Base-by-base conservation (phyloP, 2,113 vertebrate species). In the Paedocypris sp. region DNA sequence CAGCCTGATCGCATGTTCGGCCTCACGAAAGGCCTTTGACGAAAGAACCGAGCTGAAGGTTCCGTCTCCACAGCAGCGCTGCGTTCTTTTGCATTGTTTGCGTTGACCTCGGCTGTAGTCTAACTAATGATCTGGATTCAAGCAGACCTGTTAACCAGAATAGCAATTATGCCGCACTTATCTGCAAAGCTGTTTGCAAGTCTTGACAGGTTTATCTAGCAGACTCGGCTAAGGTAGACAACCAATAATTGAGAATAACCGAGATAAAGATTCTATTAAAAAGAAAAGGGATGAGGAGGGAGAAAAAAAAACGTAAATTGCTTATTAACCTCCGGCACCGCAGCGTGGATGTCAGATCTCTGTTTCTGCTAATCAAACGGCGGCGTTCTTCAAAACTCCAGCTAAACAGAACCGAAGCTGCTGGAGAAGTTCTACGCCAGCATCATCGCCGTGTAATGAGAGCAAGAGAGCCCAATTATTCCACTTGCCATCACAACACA, bases 91-190 rank as follows among this genome's bases (percentile, higher is more conserved):
- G 84, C 85, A 88, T 85, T 88, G 87, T 89, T 90, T 89, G 85
- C 83, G 41, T 13, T 32, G 85, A 94, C 86, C 91, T 94, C 91
- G 88, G 83, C 78, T 85, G 86, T 79, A 79, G 82, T 83, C 85
- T 76, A 82, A 83, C 87, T 91, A 89, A 91, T 91, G 90, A 91
- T 92, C 89, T 86, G 85, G 85, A 90, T 91, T 83, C 84, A 75
- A 80, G 79, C 81, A 83, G 82, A 82, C 84, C 84, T 89, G 87
- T 86, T 90, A 91, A 89, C 85, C 85, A 88, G 83, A 83, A 78
- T 82, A 85, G 83, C 90, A 94, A 94, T 95, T 96, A 92, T 85
- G 75, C 76, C 76, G 78, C 83, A 90, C 90, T 92, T 91, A 91
- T 94, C 86, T 89, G 88, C 90, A 87, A 85, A 88, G 87, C 87